phyloP scores from a whole-genome alignment of 1,140 invertebrate genomes.

The Liolophura sinensis region DNA sequence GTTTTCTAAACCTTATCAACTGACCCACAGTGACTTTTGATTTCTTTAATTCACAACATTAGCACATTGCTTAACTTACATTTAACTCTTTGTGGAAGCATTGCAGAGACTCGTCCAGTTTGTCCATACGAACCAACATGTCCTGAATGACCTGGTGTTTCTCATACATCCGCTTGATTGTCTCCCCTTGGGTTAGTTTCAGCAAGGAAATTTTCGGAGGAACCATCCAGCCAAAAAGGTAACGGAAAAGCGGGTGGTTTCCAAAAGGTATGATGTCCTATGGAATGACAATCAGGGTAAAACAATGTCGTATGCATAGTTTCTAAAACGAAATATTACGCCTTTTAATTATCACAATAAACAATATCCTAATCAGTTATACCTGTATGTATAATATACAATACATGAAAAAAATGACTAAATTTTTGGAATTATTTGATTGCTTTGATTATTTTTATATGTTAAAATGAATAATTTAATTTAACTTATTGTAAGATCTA shows the following conservation, averaged over 20 bases:
- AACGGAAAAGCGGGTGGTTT: constrained; percentile 76
- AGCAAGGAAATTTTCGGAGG: constrained; percentile 82
- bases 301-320: too few species aligned
- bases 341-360: too few species aligned
- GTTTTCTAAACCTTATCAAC: too few species aligned
- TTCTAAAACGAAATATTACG: too few species aligned
- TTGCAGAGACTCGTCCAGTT: constrained; percentile 66
- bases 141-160: constrained; percentile 82
- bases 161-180: constrained; percentile 76
- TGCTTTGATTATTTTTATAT: too few species aligned
- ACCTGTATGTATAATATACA: too few species aligned
- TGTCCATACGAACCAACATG: constrained; percentile 75
- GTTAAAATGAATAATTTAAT: not conserved
- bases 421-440: too few species aligned
- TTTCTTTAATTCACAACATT: too few species aligned
- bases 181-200: constrained; percentile 78
- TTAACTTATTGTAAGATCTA: not conserved
- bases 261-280: constrained; percentile 85
- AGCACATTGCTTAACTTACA: constrained; percentile 58
- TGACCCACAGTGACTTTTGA: too few species aligned
- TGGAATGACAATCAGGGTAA: too few species aligned
- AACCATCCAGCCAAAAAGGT: constrained; percentile 77
- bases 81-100: constrained; percentile 73
- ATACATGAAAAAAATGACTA: too few species aligned
- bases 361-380: too few species aligned